A percentile compares a stretch with the other conserved stretches of the same genome.
phyloP scores from a whole-genome alignment of 2,888 invertebrate genomes.

The Frankliniella fusca region DNA sequence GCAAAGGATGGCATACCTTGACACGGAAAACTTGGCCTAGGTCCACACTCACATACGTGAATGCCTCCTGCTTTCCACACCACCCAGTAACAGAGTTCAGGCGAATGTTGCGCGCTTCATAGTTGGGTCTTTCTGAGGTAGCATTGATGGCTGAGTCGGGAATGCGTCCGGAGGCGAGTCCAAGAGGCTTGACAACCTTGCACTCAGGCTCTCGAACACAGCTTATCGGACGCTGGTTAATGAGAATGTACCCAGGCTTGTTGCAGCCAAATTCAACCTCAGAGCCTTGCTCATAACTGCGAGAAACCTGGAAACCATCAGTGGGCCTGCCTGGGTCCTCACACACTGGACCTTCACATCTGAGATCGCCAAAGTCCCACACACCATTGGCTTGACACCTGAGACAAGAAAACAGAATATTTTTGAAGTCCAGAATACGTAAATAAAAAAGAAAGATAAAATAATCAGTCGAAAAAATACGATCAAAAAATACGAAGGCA shows the following conservation, averaged over 20 bases:
- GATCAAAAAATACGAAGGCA: slow-evolving; percentile 9
- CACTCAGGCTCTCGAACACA: slow-evolving; percentile 92
- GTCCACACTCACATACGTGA: slow-evolving; percentile 93
- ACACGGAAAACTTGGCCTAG: slow-evolving; percentile 88
- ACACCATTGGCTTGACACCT: slow-evolving; percentile 86
- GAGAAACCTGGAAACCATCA: slow-evolving; percentile 70
- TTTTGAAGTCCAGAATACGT: slow-evolving; percentile 2
- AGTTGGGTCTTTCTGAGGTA: slow-evolving; percentile 84
- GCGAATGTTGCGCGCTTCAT: slow-evolving; percentile 83
- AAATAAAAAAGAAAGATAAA: slow-evolving; percentile 1
- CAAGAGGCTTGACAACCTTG: slow-evolving; percentile 84
- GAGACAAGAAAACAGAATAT: slow-evolving; percentile 41
- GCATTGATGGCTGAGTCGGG: slow-evolving; percentile 94
- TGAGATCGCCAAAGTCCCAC: slow-evolving; percentile 95
- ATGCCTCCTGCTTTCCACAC: slow-evolving; percentile 96
- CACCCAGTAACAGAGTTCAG: slow-evolving; percentile 91
- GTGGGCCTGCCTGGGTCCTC: slow-evolving; percentile 92
- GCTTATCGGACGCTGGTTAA: slow-evolving; percentile 83
- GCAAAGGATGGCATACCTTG: slow-evolving; percentile 51
- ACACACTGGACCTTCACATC: slow-evolving; percentile 95
- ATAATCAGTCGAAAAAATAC: neutral
- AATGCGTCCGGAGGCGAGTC: slow-evolving; percentile 84
- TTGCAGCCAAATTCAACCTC: slow-evolving; percentile 87
- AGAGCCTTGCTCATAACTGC: slow-evolving; percentile 65
- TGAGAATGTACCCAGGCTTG: slow-evolving; percentile 86